phyloP scores from a whole-genome alignment of 2,888 invertebrate genomes.

The Diabrotica balteata region DNA sequence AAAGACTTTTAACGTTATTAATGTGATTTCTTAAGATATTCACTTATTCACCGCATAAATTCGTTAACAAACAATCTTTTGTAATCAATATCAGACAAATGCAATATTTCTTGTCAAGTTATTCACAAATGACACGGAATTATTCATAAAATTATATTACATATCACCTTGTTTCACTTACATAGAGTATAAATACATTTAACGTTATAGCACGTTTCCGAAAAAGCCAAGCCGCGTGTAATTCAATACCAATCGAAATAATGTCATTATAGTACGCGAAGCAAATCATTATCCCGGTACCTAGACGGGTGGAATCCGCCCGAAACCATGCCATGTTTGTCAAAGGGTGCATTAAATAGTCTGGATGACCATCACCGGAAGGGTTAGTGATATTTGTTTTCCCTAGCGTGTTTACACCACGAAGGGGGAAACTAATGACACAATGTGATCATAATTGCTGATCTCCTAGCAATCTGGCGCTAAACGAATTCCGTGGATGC shows the following conservation, averaged over 20 bases:
- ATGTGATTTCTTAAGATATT: no score
- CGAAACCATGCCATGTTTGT: conserved; percentile 37
- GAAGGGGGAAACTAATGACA: conserved; percentile 41
- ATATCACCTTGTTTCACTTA: no score
- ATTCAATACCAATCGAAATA: conserved; percentile 22
- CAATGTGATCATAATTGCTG: conserved; percentile 45
- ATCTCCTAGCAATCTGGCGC: conserved; percentile 44
- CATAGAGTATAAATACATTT: no score
- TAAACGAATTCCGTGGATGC: conserved; percentile 43
- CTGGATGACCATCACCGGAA: conserved; percentile 44
- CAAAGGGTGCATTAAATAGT: conserved; percentile 45
- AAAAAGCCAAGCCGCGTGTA: conserved; percentile 6
- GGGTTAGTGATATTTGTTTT: conserved; percentile 45
- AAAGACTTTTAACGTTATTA: no score
- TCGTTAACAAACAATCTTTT: no score
- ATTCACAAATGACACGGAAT: no score
- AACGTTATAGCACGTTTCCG: no score
- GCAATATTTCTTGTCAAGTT: no score
- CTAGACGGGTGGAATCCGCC: conserved; percentile 2
- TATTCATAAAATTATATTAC: no score
- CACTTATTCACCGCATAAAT: no score
- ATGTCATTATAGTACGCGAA: conserved; percentile 20
- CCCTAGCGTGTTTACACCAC: conserved; percentile 41
- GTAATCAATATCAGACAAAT: no score
- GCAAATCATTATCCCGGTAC: conserved; percentile 24